These are phyloP conservation scores for Zygaena filipendulae DNA, from an alignment of 2,888 invertebrate genomes.

Conservation along the genomic window DNA sequence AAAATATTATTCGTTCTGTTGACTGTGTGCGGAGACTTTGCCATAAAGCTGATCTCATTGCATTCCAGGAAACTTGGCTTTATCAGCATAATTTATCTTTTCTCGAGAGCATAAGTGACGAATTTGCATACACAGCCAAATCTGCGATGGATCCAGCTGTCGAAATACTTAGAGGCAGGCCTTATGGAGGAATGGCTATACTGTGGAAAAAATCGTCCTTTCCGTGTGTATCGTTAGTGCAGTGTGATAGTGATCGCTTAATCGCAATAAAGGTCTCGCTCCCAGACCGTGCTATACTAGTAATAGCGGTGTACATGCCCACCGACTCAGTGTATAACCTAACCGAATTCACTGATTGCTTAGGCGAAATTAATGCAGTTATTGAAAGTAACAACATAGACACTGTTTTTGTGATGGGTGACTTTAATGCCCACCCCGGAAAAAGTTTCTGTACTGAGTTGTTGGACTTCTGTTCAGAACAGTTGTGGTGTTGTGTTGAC, in stretches of 20 bases:
- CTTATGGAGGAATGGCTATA: conserved; percentile 2
- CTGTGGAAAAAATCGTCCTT: conserved; percentile 1
- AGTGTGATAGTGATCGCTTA: background rate
- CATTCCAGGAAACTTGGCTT: conserved; percentile 12
- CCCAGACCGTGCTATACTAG: background rate
- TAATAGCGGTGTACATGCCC: background rate
- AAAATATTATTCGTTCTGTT: conserved; percentile 10
- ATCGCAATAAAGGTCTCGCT: background rate
- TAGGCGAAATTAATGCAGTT: too few relatives aligned
- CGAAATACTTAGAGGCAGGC: conserved; percentile 3
- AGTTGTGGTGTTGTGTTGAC: too few relatives aligned
- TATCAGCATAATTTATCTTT: conserved; percentile 6
- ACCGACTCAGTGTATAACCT: conserved; percentile 1
- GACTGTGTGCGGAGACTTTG: conserved; percentile 12
- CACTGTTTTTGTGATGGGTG: conserved; percentile 1
- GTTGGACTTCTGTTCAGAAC: too few relatives aligned
- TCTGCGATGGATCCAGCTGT: conserved; percentile 10
- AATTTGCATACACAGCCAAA: conserved; percentile 8
- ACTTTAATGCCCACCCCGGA: too few relatives aligned
- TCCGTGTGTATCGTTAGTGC: too few relatives aligned
- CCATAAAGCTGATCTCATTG: conserved; percentile 4
- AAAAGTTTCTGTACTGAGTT: too few relatives aligned
- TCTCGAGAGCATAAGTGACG: background rate
- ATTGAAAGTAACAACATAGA: background rate
- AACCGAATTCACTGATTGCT: too few relatives aligned